These are phyloP conservation scores for Ancistrus triradiatus DNA, from an alignment of 2,113 vertebrate genomes.

Conservation along the genomic window DNA sequence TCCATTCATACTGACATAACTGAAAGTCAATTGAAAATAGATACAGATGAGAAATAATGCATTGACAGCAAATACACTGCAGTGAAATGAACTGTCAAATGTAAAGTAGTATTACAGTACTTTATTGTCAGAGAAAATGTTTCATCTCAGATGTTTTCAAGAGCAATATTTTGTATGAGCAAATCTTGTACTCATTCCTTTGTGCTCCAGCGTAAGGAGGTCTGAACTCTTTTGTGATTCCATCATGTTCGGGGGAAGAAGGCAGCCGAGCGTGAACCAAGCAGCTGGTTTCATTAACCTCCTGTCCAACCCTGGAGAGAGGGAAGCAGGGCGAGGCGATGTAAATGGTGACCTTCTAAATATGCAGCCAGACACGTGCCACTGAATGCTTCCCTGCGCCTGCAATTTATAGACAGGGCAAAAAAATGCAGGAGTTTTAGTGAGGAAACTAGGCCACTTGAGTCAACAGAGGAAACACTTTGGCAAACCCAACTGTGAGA, in stretches of 20 bases:
- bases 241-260: constrained; percentile 54
- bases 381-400: constrained; percentile 40
- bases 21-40: too few species aligned
- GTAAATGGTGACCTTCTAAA: constrained; percentile 65
- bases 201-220: constrained; percentile 24
- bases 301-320: constrained; percentile 61
- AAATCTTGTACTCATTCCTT: constrained; percentile 16
- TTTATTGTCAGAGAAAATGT: too few species aligned
- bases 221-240: constrained; percentile 52
- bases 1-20: too few species aligned
- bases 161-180: constrained; percentile 34
- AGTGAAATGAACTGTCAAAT: too few species aligned
- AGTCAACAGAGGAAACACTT: constrained; percentile 37
- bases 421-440: constrained; percentile 29
- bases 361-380: constrained; percentile 55
- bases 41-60: too few species aligned
- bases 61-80: too few species aligned
- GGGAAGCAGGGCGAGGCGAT: constrained; percentile 49
- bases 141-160: constrained; percentile 26
- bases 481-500: constrained; percentile 33
- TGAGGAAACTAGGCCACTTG: constrained; percentile 42
- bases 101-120: too few species aligned
- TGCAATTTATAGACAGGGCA: constrained; percentile 39
- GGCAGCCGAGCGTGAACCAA: constrained; percentile 59
- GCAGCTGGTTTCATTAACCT: constrained; percentile 78